Conservation (phyloP, 2,888 invertebrate genomes). For the Pterostichus niger region DNA sequence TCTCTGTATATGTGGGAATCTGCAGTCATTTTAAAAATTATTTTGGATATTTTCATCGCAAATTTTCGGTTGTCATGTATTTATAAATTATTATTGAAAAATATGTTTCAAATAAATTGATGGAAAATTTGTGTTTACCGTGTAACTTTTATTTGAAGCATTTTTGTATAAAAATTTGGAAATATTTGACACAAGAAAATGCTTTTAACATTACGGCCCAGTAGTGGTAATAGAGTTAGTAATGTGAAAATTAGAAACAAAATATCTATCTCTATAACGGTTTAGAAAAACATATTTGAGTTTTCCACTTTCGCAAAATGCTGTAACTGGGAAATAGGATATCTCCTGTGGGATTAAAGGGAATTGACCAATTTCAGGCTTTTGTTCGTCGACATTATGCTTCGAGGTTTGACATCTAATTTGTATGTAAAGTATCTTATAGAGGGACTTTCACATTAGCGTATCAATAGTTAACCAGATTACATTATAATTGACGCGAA, state of each 20-base stretch:
- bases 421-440: conserved; percentile 42
- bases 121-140: too few species aligned
- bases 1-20: too few species aligned
- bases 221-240: too few species aligned
- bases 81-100: too few species aligned
- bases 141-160: too few species aligned
- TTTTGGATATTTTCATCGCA: too few species aligned
- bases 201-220: too few species aligned
- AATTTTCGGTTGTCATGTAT: too few species aligned
- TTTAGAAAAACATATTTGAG: conserved; percentile 30
- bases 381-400: conserved; percentile 13
- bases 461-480: conserved; percentile 50
- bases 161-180: too few species aligned
- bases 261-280: conserved; percentile 16
- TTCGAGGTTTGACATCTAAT: conserved; percentile 31
- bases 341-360: conserved; percentile 17
- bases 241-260: not conserved
- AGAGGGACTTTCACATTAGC: conserved; percentile 40
- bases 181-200: too few species aligned
- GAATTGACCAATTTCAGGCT: conserved; percentile 36
- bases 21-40: too few species aligned
- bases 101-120: too few species aligned
- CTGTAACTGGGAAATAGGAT: conserved; percentile 28
- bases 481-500: conserved; percentile 42
- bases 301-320: conserved; percentile 31